A percentile compares a stretch with the other conserved stretches of the same genome.
Conservation (phyloP, 2,797 vertebrate genomes). For the Euthynnus affinis region DNA sequence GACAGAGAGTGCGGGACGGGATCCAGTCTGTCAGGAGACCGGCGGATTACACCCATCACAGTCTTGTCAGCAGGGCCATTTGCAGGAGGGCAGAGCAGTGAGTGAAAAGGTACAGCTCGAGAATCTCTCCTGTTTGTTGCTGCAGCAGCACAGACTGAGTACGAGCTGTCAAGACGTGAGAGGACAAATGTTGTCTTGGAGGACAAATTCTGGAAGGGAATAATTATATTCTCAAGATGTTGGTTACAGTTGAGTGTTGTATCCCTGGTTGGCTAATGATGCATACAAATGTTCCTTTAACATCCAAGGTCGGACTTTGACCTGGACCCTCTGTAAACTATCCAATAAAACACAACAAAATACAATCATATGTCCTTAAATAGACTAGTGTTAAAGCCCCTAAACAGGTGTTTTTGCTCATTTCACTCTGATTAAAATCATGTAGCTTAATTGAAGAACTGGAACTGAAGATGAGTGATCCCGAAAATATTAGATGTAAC, state of each 20-base stretch:
- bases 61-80: conserved; percentile 56
- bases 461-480: too few species aligned
- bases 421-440: too few species aligned
- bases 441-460: too few species aligned
- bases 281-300: too few species aligned
- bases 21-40: conserved; percentile 53
- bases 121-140: neutral
- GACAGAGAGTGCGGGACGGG: conserved; percentile 16
- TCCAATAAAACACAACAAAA: too few species aligned
- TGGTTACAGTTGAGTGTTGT: neutral
- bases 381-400: too few species aligned
- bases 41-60: conserved; percentile 49
- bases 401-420: too few species aligned
- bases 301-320: too few species aligned
- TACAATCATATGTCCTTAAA: too few species aligned
- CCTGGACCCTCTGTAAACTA: too few species aligned
- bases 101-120: conserved; percentile 33
- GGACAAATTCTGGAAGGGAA: conserved; percentile 2
- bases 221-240: neutral
- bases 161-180: neutral
- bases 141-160: conserved; percentile 1
- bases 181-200: neutral
- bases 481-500: too few species aligned
- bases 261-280: too few species aligned
- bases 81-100: conserved; percentile 26